phyloP scores from a whole-genome alignment of 2,797 vertebrate species.

The Hyperoplus immaculatus region DNA sequence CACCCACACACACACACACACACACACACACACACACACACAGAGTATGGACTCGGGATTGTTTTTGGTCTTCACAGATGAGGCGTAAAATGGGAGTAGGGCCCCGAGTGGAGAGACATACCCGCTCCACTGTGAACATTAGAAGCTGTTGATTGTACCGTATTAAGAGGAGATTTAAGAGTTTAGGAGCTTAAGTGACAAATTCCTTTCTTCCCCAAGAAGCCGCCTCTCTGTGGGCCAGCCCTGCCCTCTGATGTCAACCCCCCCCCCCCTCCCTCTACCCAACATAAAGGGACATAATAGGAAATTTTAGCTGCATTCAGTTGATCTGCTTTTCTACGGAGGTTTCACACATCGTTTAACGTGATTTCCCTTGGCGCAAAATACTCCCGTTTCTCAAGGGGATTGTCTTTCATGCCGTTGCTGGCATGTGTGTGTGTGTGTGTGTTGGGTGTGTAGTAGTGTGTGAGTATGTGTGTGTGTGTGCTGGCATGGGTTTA shows the following conservation, averaged over 20 bases:
- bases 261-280: constrained; percentile 15
- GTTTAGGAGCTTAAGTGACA: constrained; percentile 76
- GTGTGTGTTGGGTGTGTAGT: constrained; percentile 12
- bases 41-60: constrained; percentile 55
- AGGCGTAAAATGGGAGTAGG: constrained; percentile 70
- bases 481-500: constrained; percentile 22
- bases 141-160: constrained; percentile 72
- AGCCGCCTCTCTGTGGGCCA: constrained; percentile 58
- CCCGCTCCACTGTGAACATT: constrained; percentile 52
- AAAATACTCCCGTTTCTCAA: constrained; percentile 75
- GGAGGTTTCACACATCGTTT: constrained; percentile 84
- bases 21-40: constrained; percentile 21
- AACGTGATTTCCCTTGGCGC: constrained; percentile 76
- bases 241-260: constrained; percentile 71
- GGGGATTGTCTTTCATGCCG: constrained; percentile 80
- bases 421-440: constrained; percentile 38
- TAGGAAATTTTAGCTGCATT: constrained; percentile 85
- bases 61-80: constrained; percentile 73
- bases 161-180: constrained; percentile 76
- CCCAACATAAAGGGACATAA: constrained; percentile 74
- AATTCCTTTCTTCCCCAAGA: constrained; percentile 78
- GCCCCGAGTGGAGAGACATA: constrained; percentile 57
- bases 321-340: constrained; percentile 78
- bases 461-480: constrained; percentile 12
- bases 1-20: constrained; percentile 16